Base-by-base conservation (phyloP, 1,140 invertebrate genomes). In the Spodoptera frugiperda region DNA sequence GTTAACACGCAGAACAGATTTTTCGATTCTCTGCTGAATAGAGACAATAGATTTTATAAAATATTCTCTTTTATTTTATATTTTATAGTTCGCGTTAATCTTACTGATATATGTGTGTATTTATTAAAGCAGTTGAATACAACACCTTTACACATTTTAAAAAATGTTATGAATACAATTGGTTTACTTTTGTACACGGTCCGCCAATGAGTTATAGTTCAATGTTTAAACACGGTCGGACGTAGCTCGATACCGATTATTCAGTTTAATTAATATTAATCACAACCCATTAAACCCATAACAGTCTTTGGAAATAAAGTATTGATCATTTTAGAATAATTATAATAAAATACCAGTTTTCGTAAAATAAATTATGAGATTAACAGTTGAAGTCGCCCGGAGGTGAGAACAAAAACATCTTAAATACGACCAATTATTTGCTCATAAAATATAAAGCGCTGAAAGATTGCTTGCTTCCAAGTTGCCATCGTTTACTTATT, bases 1-100 rank as follows among this genome's bases (percentile, higher is more conserved):
- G 33, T 63, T n/a, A 63, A 63, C 33, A 63, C 17, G 15, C 59
- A 10, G 59, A 33, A 63, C 59, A 63, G 59, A 46, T 63, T 63
- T 63, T 63, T 5, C 59, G 44, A 33, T 63, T 19, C 59, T 44
- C 33, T 63, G 17, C 15, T 39, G 33, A 63, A 63, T 63, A 53
- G 33, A 44, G n/a, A 61, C 33, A 44, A 61, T 39, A 17, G 33
- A 61, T 44, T 61, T 44, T 39, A 44, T 39, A 61, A 19, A 61
- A 39, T 11, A 19, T 44, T 61, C 2, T 30, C 21, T 2, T 25
- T 25, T 14, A 57, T 21, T 12, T 30, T 25, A 15, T 55, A 55
- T 2, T 30, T 30, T 3, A 3, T 3, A 5, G 25, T 3, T 3
- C 2, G 25, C 25, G 5, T 30, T 21, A 55, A 55, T 55, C 53